Evolutionary conservation across 2,888 invertebrate genomes (phyloP), one percentile per base, ranked within the genome.

Genomic region (Limnephilus marmoratus): DNA sequence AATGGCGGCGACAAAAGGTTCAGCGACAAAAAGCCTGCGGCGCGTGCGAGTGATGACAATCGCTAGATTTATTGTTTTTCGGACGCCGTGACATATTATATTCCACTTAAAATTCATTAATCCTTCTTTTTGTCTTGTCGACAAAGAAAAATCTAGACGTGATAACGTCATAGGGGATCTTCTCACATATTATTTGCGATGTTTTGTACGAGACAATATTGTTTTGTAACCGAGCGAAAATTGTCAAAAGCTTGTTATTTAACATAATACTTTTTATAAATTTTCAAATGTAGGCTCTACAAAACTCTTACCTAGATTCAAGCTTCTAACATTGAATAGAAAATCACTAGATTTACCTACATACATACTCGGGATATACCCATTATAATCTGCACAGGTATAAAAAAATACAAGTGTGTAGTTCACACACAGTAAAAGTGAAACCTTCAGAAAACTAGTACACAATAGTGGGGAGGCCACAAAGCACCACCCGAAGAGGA

Each of bases 91-190:
- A 86, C 86, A 86, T 68, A 68, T 86, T 83, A 86, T 86, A 49
- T 86, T 86, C 86, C 86, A 86, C 86, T 86, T 86, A 45, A 86
- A 86, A 86, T 86, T 86, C 86, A 86, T 86, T 86, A 86, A 86
- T 86, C 86, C 45, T 86, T 45, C 11, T 18, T 45, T 86, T 86
- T 86, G 45, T 86, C 15, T 24, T 49, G 45, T 86, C 13, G 86
- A 15, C 29, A n/a, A 86, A 86, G 37, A 86, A 45, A 86, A 85
- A 86, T 45, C 29, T 45, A n/a, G 86, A 86, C 49, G 45, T n/a
- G 45, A 86, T 49, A 29, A 45, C 49, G 85, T 85, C 85, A 29
- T 45, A 86, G 12, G 13, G 24, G 24, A 68, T 68, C 68, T 68
- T n/a, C 68, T 1, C 68, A 68, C 7, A 68, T n/a, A 68, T n/a